Conservation (phyloP, 1,140 invertebrate species). For the Apocrypta bakeri region DNA sequence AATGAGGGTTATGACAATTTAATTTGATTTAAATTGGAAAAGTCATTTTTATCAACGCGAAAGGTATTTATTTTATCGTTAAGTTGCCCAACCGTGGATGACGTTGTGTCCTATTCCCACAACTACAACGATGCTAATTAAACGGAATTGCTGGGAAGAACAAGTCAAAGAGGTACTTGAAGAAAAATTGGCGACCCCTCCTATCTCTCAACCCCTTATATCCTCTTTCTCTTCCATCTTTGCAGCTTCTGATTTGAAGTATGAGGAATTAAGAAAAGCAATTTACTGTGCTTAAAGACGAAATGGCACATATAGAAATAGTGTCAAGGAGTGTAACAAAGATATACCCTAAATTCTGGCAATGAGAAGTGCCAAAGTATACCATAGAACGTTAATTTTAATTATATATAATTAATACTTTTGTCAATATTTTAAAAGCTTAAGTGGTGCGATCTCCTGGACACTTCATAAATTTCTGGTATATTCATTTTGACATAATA, state of each 20-base stretch:
- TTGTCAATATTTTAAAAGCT: too few species aligned
- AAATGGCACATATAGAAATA: background rate
- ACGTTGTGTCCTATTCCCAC: background rate
- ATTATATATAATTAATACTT: background rate
- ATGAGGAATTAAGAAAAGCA: background rate
- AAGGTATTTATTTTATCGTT: conserved; percentile 32
- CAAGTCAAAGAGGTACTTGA: background rate
- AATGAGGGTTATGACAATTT: background rate
- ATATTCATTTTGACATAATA: too few species aligned
- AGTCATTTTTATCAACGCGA: conserved; percentile 15
- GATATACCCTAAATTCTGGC: too few species aligned
- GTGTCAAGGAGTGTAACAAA: background rate
- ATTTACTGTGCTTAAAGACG: background rate
- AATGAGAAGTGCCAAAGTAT: background rate
- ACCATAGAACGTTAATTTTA: background rate
- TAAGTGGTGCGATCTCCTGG: too few species aligned
- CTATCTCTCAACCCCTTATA: background rate
- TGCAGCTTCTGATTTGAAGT: background rate
- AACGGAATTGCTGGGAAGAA: conserved; percentile 10
- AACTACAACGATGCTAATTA: conserved; percentile 4
- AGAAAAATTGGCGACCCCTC: background rate
- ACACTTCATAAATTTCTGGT: too few species aligned
- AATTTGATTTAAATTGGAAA: conserved; percentile 26
- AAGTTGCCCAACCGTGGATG: background rate
- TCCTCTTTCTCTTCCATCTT: background rate